Evolutionary conservation across 2,888 invertebrate species (phyloP).

Genomic region (Drosophila formosana): DNA sequence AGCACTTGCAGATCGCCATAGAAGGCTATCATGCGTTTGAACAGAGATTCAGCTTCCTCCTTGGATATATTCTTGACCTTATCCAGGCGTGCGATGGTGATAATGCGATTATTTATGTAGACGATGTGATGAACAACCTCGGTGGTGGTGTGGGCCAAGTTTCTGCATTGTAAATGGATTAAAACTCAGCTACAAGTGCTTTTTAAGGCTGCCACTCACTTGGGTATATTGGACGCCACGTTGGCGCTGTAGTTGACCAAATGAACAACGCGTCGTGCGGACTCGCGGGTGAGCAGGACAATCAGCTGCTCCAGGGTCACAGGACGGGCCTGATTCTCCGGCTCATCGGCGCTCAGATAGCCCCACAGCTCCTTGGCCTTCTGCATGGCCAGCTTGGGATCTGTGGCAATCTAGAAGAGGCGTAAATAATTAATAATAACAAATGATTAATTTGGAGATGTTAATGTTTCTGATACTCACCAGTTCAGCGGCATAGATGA

Average conservation of each 20-base stretch:
- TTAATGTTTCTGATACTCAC: slow-evolving; percentile 85
- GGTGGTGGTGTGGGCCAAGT: slow-evolving; percentile 86
- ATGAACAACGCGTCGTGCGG: slow-evolving; percentile 91
- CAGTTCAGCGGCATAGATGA: slow-evolving; percentile 91
- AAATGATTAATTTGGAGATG: background rate
- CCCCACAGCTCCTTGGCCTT: slow-evolving; percentile 91
- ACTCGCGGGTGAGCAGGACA: slow-evolving; percentile 91
- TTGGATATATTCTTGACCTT: slow-evolving; percentile 86
- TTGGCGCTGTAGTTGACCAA: slow-evolving; percentile 90
- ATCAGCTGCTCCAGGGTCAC: slow-evolving; percentile 91
- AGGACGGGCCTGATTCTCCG: slow-evolving; percentile 94
- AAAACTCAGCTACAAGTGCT: too few species aligned
- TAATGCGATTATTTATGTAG: slow-evolving; percentile 87
- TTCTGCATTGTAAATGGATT: slow-evolving; percentile 71
- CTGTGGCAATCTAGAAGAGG: slow-evolving; percentile 89
- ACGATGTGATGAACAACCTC: slow-evolving; percentile 87
- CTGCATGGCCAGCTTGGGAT: slow-evolving; percentile 91
- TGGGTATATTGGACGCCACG: slow-evolving; percentile 87
- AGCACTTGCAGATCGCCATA: slow-evolving; percentile 80
- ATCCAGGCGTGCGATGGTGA: slow-evolving; percentile 89
- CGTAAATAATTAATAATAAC: background rate
- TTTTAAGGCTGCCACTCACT: slow-evolving; percentile 78
- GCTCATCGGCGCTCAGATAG: slow-evolving; percentile 90
- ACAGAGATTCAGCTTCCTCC: slow-evolving; percentile 85
- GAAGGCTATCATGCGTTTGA: slow-evolving; percentile 78